phyloP scores from a whole-genome alignment of 2,888 invertebrate genomes.

The Drepanosiphum platanoidis region DNA sequence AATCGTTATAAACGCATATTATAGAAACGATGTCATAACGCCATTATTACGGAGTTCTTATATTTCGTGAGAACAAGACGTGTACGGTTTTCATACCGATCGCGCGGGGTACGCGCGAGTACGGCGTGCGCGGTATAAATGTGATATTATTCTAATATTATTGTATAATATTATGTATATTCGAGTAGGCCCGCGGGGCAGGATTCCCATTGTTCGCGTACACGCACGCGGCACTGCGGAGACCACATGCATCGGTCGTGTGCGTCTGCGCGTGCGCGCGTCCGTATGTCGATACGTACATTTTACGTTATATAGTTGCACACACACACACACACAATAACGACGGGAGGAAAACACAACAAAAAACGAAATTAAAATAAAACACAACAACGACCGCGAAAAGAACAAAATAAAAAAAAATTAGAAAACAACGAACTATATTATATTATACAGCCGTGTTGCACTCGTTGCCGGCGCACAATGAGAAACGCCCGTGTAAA shows the following conservation, averaged over 20 bases:
- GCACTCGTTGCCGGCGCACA: slow-evolving; percentile 9
- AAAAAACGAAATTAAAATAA: slow-evolving; percentile 12
- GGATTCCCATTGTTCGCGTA: slow-evolving; percentile 2
- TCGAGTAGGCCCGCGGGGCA: not conserved
- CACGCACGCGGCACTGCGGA: too few species aligned
- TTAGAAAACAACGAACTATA: slow-evolving; percentile 9
- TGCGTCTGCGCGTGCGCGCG: not conserved
- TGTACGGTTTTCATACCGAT: too few species aligned
- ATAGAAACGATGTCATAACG: too few species aligned
- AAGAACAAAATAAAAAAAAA: slow-evolving; percentile 18
- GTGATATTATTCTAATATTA: not conserved
- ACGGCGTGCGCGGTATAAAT: not conserved
- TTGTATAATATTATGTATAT: too few species aligned
- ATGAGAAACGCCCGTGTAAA: slow-evolving; percentile 58
- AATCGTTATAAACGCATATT: too few species aligned
- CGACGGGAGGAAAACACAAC: slow-evolving; percentile 4
- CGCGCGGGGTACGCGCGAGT: too few species aligned
- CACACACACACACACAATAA: not conserved
- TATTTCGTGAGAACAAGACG: too few species aligned
- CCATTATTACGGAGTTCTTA: too few species aligned
- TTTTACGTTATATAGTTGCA: too few species aligned
- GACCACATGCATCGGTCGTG: slow-evolving; percentile 5
- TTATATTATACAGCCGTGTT: slow-evolving; percentile 9
- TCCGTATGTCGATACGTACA: not conserved
- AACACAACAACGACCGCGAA: slow-evolving; percentile 33